phyloP scores from a whole-genome alignment of 1,140 invertebrate genomes.

The Macrobrachium rosenbergii region DNA sequence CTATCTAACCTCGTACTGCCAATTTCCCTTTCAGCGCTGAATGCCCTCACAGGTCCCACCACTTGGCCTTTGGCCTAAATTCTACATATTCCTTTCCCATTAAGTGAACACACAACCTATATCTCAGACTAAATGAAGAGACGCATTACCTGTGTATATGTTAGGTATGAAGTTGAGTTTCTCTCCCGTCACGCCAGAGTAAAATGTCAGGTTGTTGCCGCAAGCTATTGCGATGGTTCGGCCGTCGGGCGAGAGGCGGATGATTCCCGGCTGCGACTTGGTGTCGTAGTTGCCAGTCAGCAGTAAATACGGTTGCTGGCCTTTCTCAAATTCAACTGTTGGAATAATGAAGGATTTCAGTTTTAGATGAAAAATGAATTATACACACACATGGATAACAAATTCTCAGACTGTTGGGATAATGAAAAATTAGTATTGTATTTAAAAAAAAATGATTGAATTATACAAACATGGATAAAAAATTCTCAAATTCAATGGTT shows the following conservation, averaged over 20 bases:
- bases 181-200: slow-evolving; percentile 77
- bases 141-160: slow-evolving; percentile 73
- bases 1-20: too few relatives aligned
- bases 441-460: too few relatives aligned
- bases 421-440: not conserved
- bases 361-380: not conserved
- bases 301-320: slow-evolving; percentile 35
- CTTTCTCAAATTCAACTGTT: slow-evolving; percentile 53
- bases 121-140: slow-evolving; percentile 66
- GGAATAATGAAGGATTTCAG: not conserved
- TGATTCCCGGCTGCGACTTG: slow-evolving; percentile 69
- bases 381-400: not conserved
- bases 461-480: too few relatives aligned
- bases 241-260: slow-evolving; percentile 83
- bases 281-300: not conserved
- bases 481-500: not conserved
- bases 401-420: not conserved
- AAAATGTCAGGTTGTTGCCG: slow-evolving; percentile 78
- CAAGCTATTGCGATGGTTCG: slow-evolving; percentile 81
- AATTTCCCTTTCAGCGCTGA: too few relatives aligned
- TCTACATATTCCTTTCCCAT: too few relatives aligned
- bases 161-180: slow-evolving; percentile 79
- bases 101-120: too few relatives aligned
- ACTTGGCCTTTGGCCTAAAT: too few relatives aligned
- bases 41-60: too few relatives aligned